These are phyloP conservation scores for Adelognathus sp. DNA, from an alignment of 2,888 invertebrate genomes.

Conservation along the genomic window DNA sequence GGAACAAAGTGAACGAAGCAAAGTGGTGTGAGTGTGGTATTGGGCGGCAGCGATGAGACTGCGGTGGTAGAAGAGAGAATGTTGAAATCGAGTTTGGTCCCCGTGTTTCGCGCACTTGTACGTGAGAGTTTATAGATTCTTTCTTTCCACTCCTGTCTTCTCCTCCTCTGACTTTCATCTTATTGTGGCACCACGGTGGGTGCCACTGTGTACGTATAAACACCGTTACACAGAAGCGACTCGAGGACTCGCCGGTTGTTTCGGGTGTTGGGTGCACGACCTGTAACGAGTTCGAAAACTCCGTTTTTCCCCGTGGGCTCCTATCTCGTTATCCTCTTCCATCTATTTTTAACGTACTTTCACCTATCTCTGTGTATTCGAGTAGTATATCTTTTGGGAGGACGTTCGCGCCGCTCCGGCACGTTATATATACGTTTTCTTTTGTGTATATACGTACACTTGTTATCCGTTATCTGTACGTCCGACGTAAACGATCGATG, in stretches of 20 bases:
- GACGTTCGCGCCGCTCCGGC: background rate
- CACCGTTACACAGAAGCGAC: background rate
- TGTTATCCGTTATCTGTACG: background rate
- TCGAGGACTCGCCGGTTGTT: background rate
- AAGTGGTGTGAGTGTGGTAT: background rate
- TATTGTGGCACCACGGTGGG: background rate
- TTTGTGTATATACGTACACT: background rate
- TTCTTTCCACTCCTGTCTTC: background rate
- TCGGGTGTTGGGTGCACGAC: slow-evolving; percentile 1
- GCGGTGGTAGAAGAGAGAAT: slow-evolving; percentile 42
- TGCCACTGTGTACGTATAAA: background rate
- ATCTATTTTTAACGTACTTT: slow-evolving; percentile 56
- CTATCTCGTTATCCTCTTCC: slow-evolving; percentile 62
- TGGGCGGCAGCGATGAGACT: background rate
- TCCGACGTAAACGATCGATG: slow-evolving; percentile 46
- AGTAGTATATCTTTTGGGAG: slow-evolving; percentile 2
- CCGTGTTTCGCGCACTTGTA: slow-evolving; percentile 10
- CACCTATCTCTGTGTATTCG: slow-evolving; percentile 9
- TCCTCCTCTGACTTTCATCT: background rate
- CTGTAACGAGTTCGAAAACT: slow-evolving; percentile 64
- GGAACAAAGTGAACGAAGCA: slow-evolving; percentile 46
- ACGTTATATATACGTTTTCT: background rate
- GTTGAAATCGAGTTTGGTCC: slow-evolving; percentile 53
- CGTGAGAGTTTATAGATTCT: slow-evolving; percentile 46
- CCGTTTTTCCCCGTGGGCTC: slow-evolving; percentile 59